Conservation (phyloP, 2,113 vertebrate species). For the Coracopsis vasa region DNA sequence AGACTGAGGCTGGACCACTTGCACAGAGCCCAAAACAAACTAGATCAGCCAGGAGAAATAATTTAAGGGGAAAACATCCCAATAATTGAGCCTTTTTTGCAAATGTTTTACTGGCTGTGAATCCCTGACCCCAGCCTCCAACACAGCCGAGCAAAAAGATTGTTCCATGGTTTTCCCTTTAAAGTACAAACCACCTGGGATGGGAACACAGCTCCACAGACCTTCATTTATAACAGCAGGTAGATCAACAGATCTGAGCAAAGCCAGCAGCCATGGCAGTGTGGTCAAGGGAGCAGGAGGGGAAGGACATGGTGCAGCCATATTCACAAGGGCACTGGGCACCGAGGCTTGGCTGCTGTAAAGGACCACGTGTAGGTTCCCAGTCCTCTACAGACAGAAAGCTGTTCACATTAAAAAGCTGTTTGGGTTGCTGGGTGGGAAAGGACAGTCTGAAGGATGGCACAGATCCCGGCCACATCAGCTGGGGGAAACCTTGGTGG, state of each 20-base stretch:
- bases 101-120: background rate
- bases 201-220: background rate
- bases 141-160: background rate
- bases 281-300: background rate
- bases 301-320: background rate
- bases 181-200: background rate
- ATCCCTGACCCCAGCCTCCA: background rate
- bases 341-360: background rate
- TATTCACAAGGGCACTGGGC: background rate
- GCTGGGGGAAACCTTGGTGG: background rate
- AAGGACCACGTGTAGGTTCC: background rate
- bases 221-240: background rate
- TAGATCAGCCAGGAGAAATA: background rate
- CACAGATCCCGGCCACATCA: background rate
- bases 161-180: background rate
- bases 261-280: background rate
- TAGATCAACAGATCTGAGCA: background rate
- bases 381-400: background rate
- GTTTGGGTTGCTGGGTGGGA: background rate
- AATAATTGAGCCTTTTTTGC: background rate
- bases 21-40: background rate
- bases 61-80: background rate
- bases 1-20: background rate
- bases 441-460: background rate
- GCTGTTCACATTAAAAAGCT: accelerated